These are phyloP conservation scores for Pomatostomus ruficeps DNA, from an alignment of 2,113 vertebrate species.

Conservation along the genomic window DNA sequence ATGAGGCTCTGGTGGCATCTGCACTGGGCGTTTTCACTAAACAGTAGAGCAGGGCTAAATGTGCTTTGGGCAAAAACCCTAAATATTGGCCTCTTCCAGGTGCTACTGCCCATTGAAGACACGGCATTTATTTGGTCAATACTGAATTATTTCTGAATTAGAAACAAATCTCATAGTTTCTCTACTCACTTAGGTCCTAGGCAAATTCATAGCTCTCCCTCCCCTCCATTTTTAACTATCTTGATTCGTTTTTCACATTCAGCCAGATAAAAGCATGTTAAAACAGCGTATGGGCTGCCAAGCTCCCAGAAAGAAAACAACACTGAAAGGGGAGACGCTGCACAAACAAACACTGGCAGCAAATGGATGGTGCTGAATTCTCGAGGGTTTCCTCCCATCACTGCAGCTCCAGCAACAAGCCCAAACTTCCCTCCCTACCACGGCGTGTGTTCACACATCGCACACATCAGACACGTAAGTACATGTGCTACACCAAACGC, in stretches of 20 bases:
- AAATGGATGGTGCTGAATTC: neutral
- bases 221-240: neutral
- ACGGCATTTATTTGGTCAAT: neutral
- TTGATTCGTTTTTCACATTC: neutral
- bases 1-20: conserved; percentile 47
- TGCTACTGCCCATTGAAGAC: neutral
- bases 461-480: rapidly evolving
- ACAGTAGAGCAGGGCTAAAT: conserved; percentile 48
- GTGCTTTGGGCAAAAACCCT: conserved; percentile 53
- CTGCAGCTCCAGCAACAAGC: neutral
- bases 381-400: neutral
- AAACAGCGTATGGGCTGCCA: neutral
- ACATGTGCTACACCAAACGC: rapidly evolving
- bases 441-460: rapidly evolving
- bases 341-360: neutral
- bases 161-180: neutral
- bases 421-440: neutral
- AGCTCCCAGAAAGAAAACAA: neutral
- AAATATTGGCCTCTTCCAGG: conserved; percentile 52
- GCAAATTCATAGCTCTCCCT: neutral
- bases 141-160: neutral
- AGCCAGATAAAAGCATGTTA: neutral
- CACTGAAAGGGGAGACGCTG: neutral
- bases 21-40: neutral
- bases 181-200: neutral